A percentile compares a stretch with the other conserved stretches of the same genome.
Conservation (phyloP, 2,888 invertebrate genomes). For the Amphipoea oculea region DNA sequence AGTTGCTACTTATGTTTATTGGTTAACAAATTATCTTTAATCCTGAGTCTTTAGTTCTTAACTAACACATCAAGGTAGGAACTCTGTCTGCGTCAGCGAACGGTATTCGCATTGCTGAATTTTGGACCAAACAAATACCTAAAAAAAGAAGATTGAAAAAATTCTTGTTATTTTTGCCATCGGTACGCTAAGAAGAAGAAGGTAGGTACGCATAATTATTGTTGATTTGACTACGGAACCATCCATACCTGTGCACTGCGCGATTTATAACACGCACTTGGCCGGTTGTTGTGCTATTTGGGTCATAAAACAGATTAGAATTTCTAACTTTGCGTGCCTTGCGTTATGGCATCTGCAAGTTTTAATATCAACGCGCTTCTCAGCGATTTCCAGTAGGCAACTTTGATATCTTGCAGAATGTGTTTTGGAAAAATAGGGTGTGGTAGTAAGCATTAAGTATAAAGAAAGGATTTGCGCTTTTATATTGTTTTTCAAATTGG, state of each 20-base stretch:
- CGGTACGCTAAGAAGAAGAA: background rate
- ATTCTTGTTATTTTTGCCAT: background rate
- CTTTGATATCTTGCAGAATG: background rate
- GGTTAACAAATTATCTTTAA: background rate
- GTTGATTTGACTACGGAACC: background rate
- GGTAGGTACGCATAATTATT: background rate
- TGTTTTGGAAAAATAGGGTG: background rate
- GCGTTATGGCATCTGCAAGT: conserved; percentile 23
- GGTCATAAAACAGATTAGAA: conserved; percentile 5
- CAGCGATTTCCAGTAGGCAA: conserved; percentile 7
- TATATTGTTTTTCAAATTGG: background rate
- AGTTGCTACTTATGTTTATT: background rate
- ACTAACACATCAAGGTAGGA: background rate
- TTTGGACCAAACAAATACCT: background rate
- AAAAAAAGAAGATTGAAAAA: background rate
- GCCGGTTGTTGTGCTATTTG: conserved; percentile 1
- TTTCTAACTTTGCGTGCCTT: conserved; percentile 12
- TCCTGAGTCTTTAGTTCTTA: background rate
- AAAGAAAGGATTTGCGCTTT: background rate
- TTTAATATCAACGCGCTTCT: conserved; percentile 9
- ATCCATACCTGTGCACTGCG: background rate
- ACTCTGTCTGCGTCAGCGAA: background rate
- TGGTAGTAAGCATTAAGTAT: background rate
- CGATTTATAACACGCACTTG: background rate
- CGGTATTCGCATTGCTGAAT: background rate